Conservation (phyloP, 2,113 vertebrate species). For the Microtus pennsylvanicus region DNA sequence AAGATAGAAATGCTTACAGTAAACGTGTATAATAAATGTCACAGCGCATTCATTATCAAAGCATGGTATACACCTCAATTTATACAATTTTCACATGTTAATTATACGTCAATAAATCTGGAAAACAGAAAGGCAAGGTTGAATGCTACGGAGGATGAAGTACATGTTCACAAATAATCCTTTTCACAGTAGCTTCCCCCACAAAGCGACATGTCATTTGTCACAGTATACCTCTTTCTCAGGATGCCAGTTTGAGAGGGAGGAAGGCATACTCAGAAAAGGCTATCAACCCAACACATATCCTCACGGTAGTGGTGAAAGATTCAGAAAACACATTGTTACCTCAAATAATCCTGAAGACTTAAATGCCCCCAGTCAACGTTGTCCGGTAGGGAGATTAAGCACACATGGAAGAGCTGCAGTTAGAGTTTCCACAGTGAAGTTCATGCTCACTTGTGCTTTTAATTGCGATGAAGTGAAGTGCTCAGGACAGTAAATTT, state of each 20-base stretch:
- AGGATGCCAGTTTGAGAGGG: background rate
- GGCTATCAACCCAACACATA: background rate
- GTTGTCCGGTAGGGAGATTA: background rate
- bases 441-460: background rate
- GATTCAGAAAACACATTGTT: background rate
- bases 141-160: background rate
- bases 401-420: slow-evolving; percentile 4
- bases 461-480: slow-evolving; percentile 7
- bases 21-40: background rate
- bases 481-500: background rate
- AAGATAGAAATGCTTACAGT: background rate
- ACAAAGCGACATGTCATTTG: background rate
- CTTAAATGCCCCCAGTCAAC: slow-evolving; percentile 21
- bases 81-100: background rate
- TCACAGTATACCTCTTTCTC: too few species aligned
- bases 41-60: background rate
- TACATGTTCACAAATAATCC: background rate
- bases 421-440: background rate
- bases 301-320: background rate
- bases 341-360: background rate
- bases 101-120: background rate
- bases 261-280: background rate
- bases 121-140: background rate
- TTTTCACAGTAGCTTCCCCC: background rate
- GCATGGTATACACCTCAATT: background rate